A percentile compares a stretch with the other conserved stretches of the same genome.
Conservation (phyloP, 2,113 vertebrate species). For the Caloenas nicobarica region DNA sequence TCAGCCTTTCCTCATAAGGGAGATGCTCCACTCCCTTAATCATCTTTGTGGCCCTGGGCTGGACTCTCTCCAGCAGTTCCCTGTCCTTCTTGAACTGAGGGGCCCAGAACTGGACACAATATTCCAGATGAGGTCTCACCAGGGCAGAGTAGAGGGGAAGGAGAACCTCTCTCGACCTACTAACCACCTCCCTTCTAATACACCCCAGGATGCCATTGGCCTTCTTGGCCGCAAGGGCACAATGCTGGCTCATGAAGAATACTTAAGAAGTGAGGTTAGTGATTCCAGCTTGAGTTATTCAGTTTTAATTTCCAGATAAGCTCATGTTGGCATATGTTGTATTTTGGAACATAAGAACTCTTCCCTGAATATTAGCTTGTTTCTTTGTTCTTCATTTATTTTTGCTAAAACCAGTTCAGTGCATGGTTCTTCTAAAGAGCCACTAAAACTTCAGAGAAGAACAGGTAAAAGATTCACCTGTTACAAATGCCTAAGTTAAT, state of each 20-base stretch:
- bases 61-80: too few relatives aligned
- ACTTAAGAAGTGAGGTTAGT: not conserved
- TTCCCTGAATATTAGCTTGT: not conserved
- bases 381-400: not conserved
- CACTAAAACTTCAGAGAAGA: not conserved
- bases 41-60: too few relatives aligned
- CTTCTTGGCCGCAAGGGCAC: too few relatives aligned
- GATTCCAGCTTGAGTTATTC: not conserved
- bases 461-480: not conserved
- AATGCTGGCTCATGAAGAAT: not conserved
- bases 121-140: too few relatives aligned
- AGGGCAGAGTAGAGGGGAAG: too few relatives aligned
- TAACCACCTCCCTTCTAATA: too few relatives aligned
- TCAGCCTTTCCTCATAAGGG: too few relatives aligned
- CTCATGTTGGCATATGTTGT: not conserved
- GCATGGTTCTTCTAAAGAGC: not conserved
- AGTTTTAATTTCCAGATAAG: not conserved
- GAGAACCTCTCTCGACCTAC: too few relatives aligned
- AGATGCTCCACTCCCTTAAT: too few relatives aligned
- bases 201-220: too few relatives aligned
- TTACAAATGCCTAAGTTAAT: not conserved
- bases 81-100: too few relatives aligned
- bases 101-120: too few relatives aligned
- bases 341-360: not conserved
- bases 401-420: not conserved